Base-by-base conservation (phyloP, 2,888 invertebrate species). In the Seira sanloemensis region DNA sequence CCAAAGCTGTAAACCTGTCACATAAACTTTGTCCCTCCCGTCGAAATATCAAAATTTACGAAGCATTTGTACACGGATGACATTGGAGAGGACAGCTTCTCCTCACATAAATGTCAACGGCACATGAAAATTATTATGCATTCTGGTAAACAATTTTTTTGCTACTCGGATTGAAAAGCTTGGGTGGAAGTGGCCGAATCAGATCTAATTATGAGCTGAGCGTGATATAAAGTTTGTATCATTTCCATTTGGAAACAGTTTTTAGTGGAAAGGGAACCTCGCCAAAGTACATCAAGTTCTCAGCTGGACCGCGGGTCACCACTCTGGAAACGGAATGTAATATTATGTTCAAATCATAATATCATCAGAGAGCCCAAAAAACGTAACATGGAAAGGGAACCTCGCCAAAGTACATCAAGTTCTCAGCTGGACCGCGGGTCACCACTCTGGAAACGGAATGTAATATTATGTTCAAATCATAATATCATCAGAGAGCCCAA, bases 301-400 rank as follows among this genome's bases (percentile, higher is more conserved):
- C 5, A 50, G 50, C 50, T 50, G 50, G 50, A 50, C 50, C 50
- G 16, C 7, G 18, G 58, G 12, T 16, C 25, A 69, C 50, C 78
- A 24, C 67, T 65, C 24, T 46, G 65, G 72, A 72, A 82, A 82
- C 76, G 82, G 76, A 69, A 58, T 69, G 74, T 78, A 83, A 73
- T 83, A 83, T n/a, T n/a, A 83, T 65, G 71, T 83, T 72, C 83
- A 77, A 77, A 83, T 83, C 83, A 83, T 83, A 83, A 83, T 67
- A 58, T 73, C 73, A 83, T 83, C 83, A 83, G 18, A 19, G 27
- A 2, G 69, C 2, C 27, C 46, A 18, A 46, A 46, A 68, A n/a
- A n/a, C 67, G 24, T n/a, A 23, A 65, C 18, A 12, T 19, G n/a
- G n/a, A n/a, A n/a, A n/a, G n/a, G n/a, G n/a, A n/a, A n/a, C n/a